Base-by-base conservation (phyloP, 2,797 vertebrate genomes). In the Sebastiscus tertius region DNA sequence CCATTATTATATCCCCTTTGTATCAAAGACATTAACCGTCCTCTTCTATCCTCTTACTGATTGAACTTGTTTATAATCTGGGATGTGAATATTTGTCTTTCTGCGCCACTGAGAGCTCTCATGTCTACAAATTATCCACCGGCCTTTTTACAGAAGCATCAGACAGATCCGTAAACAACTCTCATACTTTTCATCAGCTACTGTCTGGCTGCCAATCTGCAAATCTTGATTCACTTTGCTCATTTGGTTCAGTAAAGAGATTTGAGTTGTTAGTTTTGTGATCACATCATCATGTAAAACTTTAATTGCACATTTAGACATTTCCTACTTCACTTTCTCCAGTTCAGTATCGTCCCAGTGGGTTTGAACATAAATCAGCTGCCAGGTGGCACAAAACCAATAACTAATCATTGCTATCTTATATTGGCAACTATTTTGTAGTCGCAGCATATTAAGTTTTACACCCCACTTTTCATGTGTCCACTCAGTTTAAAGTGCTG, bases 371-470 rank as follows among this genome's bases (percentile, higher is more conserved):
- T 85, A 70, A 80, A 75, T 78, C 68, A 60, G 18, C 3, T 54
- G 24, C 18, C 2, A 49, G 20, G 10, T 68, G 56, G 42, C 73
- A 77, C 22, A 75, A 85, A 82, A 70, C 59, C 73, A 77, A 83
- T 75, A 75, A 64, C 52, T 39, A 64, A 80, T 75, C 52, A 55
- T 46, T 55, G 13, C 55, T 20, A 26, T 59, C 22, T 71, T 52
- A 39, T 62, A 56, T 68, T 72, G 59, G 20, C 34, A 76, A 52
- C 60, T 34, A 8, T 78, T 72, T 75, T 60, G 16, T 75, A 4
- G 66, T 52, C 8, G 3, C 20, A 54, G 67, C 29, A 56, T 73
- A 60, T 67, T 76, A n/a, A 46, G 20, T 49, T 61, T 79, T 9
- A 56, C 24, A 7, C 27, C n/a, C 8, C 9, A 42, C 11, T 36